phyloP scores from a whole-genome alignment of 2,888 invertebrate species.

The Plebejus melissa region DNA sequence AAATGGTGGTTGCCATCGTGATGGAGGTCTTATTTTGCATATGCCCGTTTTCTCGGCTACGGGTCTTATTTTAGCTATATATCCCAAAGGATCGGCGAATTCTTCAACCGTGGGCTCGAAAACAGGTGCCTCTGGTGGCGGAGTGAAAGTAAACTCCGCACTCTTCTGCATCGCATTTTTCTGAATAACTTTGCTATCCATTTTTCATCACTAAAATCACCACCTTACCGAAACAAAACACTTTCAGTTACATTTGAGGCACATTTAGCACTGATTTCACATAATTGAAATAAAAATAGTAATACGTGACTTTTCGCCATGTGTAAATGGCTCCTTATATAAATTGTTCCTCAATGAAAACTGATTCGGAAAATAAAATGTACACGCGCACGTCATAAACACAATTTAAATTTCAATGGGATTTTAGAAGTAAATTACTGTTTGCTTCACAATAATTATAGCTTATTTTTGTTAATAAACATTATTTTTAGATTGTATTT shows the following conservation, averaged over 20 bases:
- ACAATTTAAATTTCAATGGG: not conserved
- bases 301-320: slow-evolving; percentile 76
- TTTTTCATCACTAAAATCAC: slow-evolving; percentile 42
- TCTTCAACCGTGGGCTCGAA: slow-evolving; percentile 86
- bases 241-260: slow-evolving; percentile 15
- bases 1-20: slow-evolving; percentile 88
- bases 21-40: slow-evolving; percentile 87
- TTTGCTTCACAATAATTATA: not conserved
- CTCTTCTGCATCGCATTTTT: slow-evolving; percentile 76
- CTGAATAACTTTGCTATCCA: slow-evolving; percentile 73
- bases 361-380: slow-evolving; percentile 34
- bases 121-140: slow-evolving; percentile 83
- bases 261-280: slow-evolving; percentile 27
- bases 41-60: slow-evolving; percentile 86
- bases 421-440: not conserved
- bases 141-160: slow-evolving; percentile 73
- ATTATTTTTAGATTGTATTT: not conserved
- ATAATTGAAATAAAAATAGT: slow-evolving; percentile 43
- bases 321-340: slow-evolving; percentile 74
- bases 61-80: slow-evolving; percentile 85
- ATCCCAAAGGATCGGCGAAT: slow-evolving; percentile 85
- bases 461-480: not conserved
- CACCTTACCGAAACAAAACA: slow-evolving; percentile 29
- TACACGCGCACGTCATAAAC: slow-evolving; percentile 19
- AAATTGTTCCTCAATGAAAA: slow-evolving; percentile 29